Base-by-base conservation (phyloP, 2,113 vertebrate species). In the Crocuta crocuta region DNA sequence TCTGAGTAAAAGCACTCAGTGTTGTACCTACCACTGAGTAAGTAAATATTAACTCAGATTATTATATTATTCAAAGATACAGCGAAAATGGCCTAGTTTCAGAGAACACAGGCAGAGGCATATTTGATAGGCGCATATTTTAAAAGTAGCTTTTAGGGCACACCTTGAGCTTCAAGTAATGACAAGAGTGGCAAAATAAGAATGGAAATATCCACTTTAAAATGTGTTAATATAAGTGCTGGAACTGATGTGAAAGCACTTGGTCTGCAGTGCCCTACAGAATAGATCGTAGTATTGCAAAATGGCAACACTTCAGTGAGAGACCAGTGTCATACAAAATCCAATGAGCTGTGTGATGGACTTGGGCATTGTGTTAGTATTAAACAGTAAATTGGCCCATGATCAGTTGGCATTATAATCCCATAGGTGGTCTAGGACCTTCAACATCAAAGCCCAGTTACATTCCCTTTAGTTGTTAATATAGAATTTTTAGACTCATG, bases 61-160 rank as follows among this genome's bases (percentile, higher is more conserved):
- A 85, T 94, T 87, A 71, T n/a, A 58, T 88, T 91, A 84, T 78
- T 95, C 65, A 95, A 68, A 96, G 23, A 68, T 80, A 33, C 2
- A 86, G 31, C 31, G 31, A n/a, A 74, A 91, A 35, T 65, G 12
- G 43, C 50, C 35, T 96, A 16, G 53, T 88, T 94, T 89, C 78
- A 92, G 76, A 94, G 70, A 61, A 73, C 39, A 66, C 3, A 79
- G 39, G n/a, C 10, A 88, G 81, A 87, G 13, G 16, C 11, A 31
- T 78, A 48, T 92, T 92, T 16, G 11, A 83, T 8, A 93, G 53
- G 84, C 39, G 43, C 33, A 78, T 87, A 79, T 71, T 70, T 92
- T 31, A 58, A 68, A 91, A 86, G 24, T 39, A 73, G 10, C 65
- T 95, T 85, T 97, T 63, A 48, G 23, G 68, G 65, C 33, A 63